Conservation (phyloP, 2,797 vertebrate species). For the Cuculus canorus region DNA sequence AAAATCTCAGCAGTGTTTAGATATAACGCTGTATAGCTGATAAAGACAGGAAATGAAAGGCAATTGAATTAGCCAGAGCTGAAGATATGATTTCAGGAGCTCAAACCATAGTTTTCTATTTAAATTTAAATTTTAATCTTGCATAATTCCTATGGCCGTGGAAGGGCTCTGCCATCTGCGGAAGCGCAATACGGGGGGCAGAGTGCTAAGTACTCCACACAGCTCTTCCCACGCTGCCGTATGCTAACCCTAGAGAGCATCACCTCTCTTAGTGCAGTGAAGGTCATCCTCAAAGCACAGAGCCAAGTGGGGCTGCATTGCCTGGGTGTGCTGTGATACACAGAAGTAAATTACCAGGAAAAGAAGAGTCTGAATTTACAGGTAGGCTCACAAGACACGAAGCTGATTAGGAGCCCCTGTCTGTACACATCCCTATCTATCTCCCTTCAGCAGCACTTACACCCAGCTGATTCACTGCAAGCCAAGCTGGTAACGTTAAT, state of each 20-base stretch:
- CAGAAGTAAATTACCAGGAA: not conserved
- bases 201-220: not conserved
- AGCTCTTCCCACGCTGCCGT: not conserved
- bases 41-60: not conserved
- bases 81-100: not conserved
- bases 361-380: not conserved
- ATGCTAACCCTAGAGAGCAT: not conserved
- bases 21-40: not conserved
- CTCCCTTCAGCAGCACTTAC: not conserved
- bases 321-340: not conserved
- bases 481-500: not conserved
- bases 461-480: too few relatives aligned
- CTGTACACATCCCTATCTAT: not conserved
- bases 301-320: rapidly evolving
- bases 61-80: not conserved
- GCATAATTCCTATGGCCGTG: not conserved
- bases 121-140: not conserved
- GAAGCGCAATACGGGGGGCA: not conserved
- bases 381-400: not conserved
- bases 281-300: not conserved
- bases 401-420: not conserved
- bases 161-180: not conserved
- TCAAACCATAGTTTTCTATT: not conserved
- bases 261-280: not conserved
- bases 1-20: not conserved